Evolutionary conservation across 2,888 invertebrate species (phyloP).

Genomic region (Crocallis elinguaria): DNA sequence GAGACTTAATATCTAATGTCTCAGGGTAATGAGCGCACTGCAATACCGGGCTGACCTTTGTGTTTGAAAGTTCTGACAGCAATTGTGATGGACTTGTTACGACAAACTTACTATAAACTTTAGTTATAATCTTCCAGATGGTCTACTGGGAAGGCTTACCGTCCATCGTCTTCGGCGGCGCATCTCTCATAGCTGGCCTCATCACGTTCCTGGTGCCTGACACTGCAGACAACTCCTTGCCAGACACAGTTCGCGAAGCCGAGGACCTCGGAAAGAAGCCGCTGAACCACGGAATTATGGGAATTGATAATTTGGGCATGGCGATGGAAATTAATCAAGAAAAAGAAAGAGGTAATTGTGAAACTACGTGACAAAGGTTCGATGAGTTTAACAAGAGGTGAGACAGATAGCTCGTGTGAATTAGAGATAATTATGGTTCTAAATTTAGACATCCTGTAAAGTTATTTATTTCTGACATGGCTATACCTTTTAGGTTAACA

Average conservation of each 20-base stretch:
- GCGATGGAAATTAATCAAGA: conserved; percentile 3
- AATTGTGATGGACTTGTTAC: too few relatives aligned
- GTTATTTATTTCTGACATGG: too few relatives aligned
- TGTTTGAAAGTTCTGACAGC: too few relatives aligned
- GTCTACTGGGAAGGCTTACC: conserved; percentile 67
- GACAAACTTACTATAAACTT: too few relatives aligned
- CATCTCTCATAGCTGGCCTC: conserved; percentile 59
- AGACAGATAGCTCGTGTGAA: neutral
- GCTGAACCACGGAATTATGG: neutral
- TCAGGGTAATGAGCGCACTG: too few relatives aligned
- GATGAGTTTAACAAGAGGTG: neutral
- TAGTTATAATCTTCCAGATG: conserved; percentile 50
- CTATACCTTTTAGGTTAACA: too few relatives aligned
- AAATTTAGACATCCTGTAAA: neutral
- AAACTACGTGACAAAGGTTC: neutral
- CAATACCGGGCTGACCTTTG: too few relatives aligned
- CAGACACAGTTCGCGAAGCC: conserved; percentile 68
- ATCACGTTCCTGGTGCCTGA: conserved; percentile 67
- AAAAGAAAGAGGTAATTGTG: neutral
- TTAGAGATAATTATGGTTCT: neutral
- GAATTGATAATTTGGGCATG: conserved; percentile 32
- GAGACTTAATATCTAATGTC: too few relatives aligned
- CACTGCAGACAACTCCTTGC: conserved; percentile 57
- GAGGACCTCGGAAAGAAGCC: conserved; percentile 57
- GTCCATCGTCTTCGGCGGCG: conserved; percentile 60